Evolutionary conservation across 2,888 invertebrate genomes (phyloP), one percentile per base, ranked within the genome.

Genomic region (Conchocele bisecta): DNA sequence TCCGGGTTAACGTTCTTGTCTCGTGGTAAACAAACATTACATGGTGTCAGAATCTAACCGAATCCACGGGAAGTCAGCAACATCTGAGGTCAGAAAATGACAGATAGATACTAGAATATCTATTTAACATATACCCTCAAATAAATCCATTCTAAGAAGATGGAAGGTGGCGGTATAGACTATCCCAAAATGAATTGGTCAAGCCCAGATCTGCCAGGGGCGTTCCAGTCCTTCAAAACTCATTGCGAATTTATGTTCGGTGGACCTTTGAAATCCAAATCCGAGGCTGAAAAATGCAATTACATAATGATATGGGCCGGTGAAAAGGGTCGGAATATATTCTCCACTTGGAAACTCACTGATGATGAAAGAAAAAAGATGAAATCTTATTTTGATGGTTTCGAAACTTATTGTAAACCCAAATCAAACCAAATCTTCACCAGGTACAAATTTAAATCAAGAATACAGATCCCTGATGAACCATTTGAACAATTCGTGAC

Each of bases 241-340:
- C 76, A 75, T 29, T 33, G 37, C 1, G 29, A 71, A 17, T 70
- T 79, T 28, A 57, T 68, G 63, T 77, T 80, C 44, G 53, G 50
- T 33, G 73, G 80, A 9, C 75, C 73, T 1, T 33, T 77, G 2
- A 75, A 69, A 20, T 37, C 44, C 4, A 66, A 63, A 37, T 9
- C 44, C 9, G 72, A 71, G 22, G 58, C 39, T 17, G 75, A 69
- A 53, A 53, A 69, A 44, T 72, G 65, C 31, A 54, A 50, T 7
- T 79, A 79, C 35, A 35, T 76, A 0, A 68, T 79, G 64, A 33
- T 75, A 0, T 78, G 75, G 75, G 67, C 70, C 9, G 74, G 78
- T 20, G 56, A 75, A 22, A 70, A 68, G 37, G 80, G 72, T 0
- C 37, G 72, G 35, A 53, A 63, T 15, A 51, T 75, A 9, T 72